Percentiles rank a stretch among this genome's conserved stretches.
Evolutionary conservation across 2,113 vertebrate species (phyloP).

Genomic region (Microcebus lehilahytsara): DNA sequence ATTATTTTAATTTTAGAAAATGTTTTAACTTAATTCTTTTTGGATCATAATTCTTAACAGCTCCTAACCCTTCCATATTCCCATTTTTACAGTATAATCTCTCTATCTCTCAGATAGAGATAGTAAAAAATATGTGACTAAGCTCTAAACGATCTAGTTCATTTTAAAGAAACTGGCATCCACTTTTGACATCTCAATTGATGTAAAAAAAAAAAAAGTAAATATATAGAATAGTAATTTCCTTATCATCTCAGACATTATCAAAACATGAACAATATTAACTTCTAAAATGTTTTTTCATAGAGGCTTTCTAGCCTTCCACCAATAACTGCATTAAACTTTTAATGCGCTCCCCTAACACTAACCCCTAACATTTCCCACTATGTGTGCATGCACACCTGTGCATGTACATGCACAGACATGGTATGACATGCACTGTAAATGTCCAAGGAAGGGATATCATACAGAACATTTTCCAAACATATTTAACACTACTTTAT

Average conservation of each 20-base stretch:
- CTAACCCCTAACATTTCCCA: neutral
- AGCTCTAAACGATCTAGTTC: slow-evolving; percentile 20
- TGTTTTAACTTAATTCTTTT: slow-evolving; percentile 14
- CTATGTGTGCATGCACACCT: neutral
- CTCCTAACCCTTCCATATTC: neutral
- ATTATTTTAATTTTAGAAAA: slow-evolving; percentile 46
- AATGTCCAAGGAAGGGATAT: neutral
- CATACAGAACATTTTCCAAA: neutral
- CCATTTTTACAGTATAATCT: slow-evolving; percentile 18
- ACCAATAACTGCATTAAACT: neutral
- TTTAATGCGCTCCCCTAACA: neutral
- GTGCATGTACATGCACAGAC: neutral
- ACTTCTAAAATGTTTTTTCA: slow-evolving; percentile 36
- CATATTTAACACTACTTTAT: slow-evolving; percentile 24
- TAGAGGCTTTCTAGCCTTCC: neutral
- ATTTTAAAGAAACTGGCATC: slow-evolving; percentile 6
- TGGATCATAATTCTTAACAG: slow-evolving; percentile 26
- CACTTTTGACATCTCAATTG: slow-evolving; percentile 4
- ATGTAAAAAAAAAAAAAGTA: slow-evolving; percentile 21
- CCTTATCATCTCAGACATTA: slow-evolving; percentile 30
- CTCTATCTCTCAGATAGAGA: neutral
- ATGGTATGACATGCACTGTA: neutral
- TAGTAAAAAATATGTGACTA: slow-evolving; percentile 26
- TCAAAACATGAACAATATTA: slow-evolving; percentile 39
- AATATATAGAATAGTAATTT: slow-evolving; percentile 1